Base-by-base conservation (phyloP, 2,888 invertebrate genomes). In the Ornithoptera priamus region DNA sequence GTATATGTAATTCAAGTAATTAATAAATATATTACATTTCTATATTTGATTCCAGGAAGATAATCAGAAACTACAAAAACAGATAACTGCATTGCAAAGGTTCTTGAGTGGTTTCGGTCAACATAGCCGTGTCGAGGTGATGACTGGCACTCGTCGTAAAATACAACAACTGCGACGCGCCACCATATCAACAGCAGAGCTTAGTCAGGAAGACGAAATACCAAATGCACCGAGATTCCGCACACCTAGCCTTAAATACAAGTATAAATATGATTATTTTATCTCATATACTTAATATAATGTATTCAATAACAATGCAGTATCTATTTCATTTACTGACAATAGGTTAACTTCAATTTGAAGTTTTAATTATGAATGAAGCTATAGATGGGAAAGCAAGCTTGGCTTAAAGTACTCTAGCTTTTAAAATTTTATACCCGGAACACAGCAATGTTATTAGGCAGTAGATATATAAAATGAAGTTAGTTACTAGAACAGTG, bases 241-340 rank as follows among this genome's bases (percentile, higher is more conserved):
- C 72, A 92, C 91, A 0, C 92, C 92, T 1, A 78, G 78, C 53
- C 77, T 90, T 46, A 91, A 92, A 69, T 91, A 90, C 75, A 92
- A 91, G 92, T 92, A 72, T 82, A 87, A 17, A 53, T 18, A 18
- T 53, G 5, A n/a, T 53, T 18, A 2, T 42, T 10, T 42, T 42
- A 8, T 12, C 12, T 42, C 30, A 3, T 30, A 30, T 30, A 30
- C 30, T 30, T 30, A 30, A 30, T 30, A 30, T 30, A 30, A 12
- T 42, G 12, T 42, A 42, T 42, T 5, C 42, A 42, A 42, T 42
- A 8, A 42, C 8, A 39, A 39, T 39, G 39, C 7, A 8, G 39
- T 6, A 8, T 6, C 8, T 10, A 15, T 2, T 15, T 46, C 12
- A 15, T 46, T 12, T 15, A 46, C 15, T 4, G 46, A 46, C 46